Percentiles rank a stretch among this genome's conserved stretches.
These are phyloP conservation scores for Chelonus insularis DNA, from an alignment of 1,140 invertebrate genomes.

Conservation along the genomic window DNA sequence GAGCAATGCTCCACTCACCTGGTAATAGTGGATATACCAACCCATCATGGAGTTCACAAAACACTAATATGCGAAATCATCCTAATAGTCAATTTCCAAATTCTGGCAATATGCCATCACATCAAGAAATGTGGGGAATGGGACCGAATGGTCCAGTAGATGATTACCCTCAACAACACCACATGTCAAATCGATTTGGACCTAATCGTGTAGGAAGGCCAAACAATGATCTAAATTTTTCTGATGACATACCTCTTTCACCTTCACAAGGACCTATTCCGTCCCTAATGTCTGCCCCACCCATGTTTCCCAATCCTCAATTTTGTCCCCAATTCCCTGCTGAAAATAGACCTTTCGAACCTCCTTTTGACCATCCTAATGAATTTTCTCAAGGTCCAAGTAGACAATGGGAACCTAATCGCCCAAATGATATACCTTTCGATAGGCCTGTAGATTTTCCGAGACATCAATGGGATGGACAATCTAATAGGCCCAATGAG, in stretches of 20 bases:
- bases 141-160: slow-evolving; percentile 20
- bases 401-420: slow-evolving; percentile 33
- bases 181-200: slow-evolving; percentile 22
- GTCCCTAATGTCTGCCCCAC: slow-evolving; percentile 17
- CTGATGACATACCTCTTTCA: slow-evolving; percentile 15
- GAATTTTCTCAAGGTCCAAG: slow-evolving; percentile 35
- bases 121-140: slow-evolving; percentile 32
- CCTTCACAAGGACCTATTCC: slow-evolving; percentile 12
- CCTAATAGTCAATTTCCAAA: slow-evolving; percentile 3
- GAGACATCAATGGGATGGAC: slow-evolving; percentile 31
- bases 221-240: slow-evolving; percentile 23
- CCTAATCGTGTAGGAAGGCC: slow-evolving; percentile 30
- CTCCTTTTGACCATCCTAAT: slow-evolving; percentile 28
- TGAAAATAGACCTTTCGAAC: slow-evolving; percentile 33
- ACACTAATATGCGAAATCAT: slow-evolving; percentile 18
- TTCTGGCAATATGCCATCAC: neutral
- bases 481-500: neutral
- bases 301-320: slow-evolving; percentile 25
- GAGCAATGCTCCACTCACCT: slow-evolving; percentile 19
- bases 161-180: slow-evolving; percentile 7
- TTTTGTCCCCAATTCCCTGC: slow-evolving; percentile 31
- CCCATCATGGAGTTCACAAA: slow-evolving; percentile 20
- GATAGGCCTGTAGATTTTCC: slow-evolving; percentile 29
- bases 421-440: slow-evolving; percentile 24
- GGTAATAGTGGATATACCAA: slow-evolving; percentile 20